Base-by-base conservation (phyloP, 2,797 vertebrate species). In the Pipistrellus pipistrellus region DNA sequence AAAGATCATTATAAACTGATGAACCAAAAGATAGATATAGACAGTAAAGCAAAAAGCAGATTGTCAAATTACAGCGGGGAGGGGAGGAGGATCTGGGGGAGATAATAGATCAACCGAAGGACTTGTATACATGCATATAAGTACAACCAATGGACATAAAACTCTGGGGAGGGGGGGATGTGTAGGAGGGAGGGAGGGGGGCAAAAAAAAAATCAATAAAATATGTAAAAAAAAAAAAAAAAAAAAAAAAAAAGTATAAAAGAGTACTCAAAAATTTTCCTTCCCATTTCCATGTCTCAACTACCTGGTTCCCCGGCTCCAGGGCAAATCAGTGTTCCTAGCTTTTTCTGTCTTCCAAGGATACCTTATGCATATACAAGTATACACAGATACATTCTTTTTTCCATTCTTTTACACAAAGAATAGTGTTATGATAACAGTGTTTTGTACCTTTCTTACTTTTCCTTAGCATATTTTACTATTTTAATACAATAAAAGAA, bases 191-290 rank as follows among this genome's bases (percentile, higher is more conserved):
- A n/a, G n/a, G n/a, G n/a, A n/a, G n/a, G n/a, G n/a, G n/a, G n/a
- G n/a, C n/a, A n/a, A n/a, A n/a, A n/a, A n/a, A n/a, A n/a, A n/a
- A n/a, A n/a, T n/a, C n/a, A n/a, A n/a, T n/a, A n/a, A n/a, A n/a
- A n/a, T n/a, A n/a, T n/a, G n/a, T n/a, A n/a, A n/a, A n/a, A n/a
- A n/a, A n/a, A n/a, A n/a, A n/a, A n/a, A n/a, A 93, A n/a, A n/a
- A n/a, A n/a, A n/a, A n/a, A n/a, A n/a, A n/a, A n/a, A n/a, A 93
- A 91, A 96, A 72, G 35, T 64, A 44, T 20, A 8, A 73, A 55
- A 72, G 44, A 2, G 4, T 7, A 32, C 30, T 46, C 15, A 3
- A 93, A 83, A 85, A 78, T 55, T 44, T 30, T 64, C 20, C 23
- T 83, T 71, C 46, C 20, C 23, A 32, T 38, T 75, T 35, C n/a